Evolutionary conservation across 2,113 vertebrate species (phyloP).

Genomic region (Aramus guarauna): DNA sequence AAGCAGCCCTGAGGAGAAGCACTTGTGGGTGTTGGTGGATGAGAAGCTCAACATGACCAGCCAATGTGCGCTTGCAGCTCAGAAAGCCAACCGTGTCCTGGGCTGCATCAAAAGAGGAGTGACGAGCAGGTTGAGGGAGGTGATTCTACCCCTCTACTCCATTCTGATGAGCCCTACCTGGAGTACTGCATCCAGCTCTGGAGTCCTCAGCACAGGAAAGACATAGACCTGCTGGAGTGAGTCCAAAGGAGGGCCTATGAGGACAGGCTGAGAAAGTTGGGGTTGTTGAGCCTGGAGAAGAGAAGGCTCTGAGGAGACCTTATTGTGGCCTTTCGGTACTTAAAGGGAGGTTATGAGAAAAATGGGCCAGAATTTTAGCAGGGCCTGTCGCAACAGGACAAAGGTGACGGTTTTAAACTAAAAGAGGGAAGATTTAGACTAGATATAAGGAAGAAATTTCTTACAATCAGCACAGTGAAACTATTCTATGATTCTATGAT

Average conservation of each 20-base stretch:
- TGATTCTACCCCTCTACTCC: background rate
- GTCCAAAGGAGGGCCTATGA: background rate
- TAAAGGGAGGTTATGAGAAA: background rate
- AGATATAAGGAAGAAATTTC: background rate
- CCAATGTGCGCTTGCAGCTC: background rate
- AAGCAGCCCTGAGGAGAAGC: background rate
- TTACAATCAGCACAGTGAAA: background rate
- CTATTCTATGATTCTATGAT: background rate
- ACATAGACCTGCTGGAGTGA: background rate
- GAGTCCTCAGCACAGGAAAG: background rate
- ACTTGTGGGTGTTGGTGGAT: background rate
- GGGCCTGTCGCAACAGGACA: background rate
- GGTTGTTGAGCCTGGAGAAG: background rate
- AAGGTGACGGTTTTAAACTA: background rate
- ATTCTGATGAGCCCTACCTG: accelerated
- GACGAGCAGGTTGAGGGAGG: accelerated
- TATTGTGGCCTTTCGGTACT: background rate
- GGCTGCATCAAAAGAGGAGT: accelerated
- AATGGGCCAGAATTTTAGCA: background rate
- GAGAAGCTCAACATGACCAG: background rate
- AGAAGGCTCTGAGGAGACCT: background rate
- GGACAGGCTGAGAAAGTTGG: background rate
- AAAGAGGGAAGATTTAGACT: background rate
- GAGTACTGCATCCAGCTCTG: background rate
- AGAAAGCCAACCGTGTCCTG: background rate